phyloP scores from a whole-genome alignment of 1,140 invertebrate genomes.

The Adelges cooleyi region DNA sequence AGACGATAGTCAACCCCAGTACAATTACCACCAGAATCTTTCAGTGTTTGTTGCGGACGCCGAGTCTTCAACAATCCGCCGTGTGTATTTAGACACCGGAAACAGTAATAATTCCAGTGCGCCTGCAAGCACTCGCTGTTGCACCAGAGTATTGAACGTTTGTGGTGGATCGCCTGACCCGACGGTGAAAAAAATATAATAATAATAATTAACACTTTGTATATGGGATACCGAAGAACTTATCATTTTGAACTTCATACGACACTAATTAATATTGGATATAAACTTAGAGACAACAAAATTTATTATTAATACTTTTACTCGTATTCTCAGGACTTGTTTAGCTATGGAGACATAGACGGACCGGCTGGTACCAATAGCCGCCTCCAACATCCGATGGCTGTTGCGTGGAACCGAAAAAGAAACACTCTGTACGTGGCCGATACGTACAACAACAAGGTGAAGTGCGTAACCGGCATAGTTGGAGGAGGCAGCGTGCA shows the following conservation, averaged over 20 bases:
- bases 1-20: too few species aligned
- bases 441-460: constrained; percentile 92
- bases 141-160: constrained; percentile 46
- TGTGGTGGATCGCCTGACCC: constrained; percentile 72
- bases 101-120: constrained; percentile 47
- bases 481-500: constrained; percentile 1
- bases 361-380: constrained; percentile 54
- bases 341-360: constrained; percentile 81
- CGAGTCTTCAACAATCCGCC: constrained; percentile 79
- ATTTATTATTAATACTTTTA: too few species aligned
- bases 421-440: constrained; percentile 59
- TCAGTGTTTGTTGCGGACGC: constrained; percentile 76
- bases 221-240: too few species aligned
- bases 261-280: too few species aligned
- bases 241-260: too few species aligned
- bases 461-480: constrained; percentile 45
- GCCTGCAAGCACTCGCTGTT: too few species aligned
- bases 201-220: too few species aligned
- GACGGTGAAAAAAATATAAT: too few species aligned
- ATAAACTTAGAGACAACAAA: too few species aligned
- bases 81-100: constrained; percentile 59
- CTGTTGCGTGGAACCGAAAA: constrained; percentile 48
- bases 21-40: neutral
- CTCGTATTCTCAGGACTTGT: constrained; percentile 65
- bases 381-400: constrained; percentile 83